Evolutionary conservation across 2,797 vertebrate species (phyloP).

Genomic region (Pseudomugil tenellus): DNA sequence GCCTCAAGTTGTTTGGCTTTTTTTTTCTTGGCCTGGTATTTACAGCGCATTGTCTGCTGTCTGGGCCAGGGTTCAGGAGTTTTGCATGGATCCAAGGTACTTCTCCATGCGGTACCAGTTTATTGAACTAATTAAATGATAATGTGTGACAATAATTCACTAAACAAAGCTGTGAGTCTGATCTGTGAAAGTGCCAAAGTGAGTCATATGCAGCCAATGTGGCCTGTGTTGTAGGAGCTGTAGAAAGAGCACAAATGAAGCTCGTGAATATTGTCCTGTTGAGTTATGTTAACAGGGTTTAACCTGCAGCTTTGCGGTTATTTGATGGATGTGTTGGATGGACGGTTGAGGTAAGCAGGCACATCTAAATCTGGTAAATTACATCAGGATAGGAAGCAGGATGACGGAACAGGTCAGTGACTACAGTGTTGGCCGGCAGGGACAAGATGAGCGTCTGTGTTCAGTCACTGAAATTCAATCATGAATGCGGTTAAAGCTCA

Average conservation of each 20-base stretch:
- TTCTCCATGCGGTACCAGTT: conserved; percentile 17
- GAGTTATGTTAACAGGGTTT: conserved; percentile 22
- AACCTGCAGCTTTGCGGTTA: conserved; percentile 37
- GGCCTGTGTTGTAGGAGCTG: conserved; percentile 43
- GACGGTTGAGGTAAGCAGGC: conserved; percentile 56
- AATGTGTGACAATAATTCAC: conserved; percentile 21
- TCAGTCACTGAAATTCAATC: conserved; percentile 45
- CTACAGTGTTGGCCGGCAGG: conserved; percentile 26
- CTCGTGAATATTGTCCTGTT: conserved; percentile 23
- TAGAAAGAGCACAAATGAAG: conserved; percentile 55
- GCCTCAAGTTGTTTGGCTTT: conserved; percentile 78
- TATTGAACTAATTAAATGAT: conserved; percentile 12
- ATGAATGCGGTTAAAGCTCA: conserved; percentile 34
- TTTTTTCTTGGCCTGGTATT: conserved; percentile 63
- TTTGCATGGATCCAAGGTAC: conserved; percentile 5
- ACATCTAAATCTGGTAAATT: conserved; percentile 61
- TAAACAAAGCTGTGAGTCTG: conserved; percentile 18
- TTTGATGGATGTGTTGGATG: conserved; percentile 43
- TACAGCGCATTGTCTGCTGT: conserved; percentile 63
- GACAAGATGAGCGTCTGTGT: conserved; percentile 39
- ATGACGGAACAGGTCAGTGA: conserved; percentile 49
- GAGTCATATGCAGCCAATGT: conserved; percentile 40
- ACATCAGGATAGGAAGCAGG: conserved; percentile 67
- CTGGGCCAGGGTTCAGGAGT: conserved; percentile 45
- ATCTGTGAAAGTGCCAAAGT: conserved; percentile 38